These are phyloP conservation scores for Caenorhabditis sp. DNA, from an alignment of 2,888 invertebrate genomes.

Conservation along the genomic window DNA sequence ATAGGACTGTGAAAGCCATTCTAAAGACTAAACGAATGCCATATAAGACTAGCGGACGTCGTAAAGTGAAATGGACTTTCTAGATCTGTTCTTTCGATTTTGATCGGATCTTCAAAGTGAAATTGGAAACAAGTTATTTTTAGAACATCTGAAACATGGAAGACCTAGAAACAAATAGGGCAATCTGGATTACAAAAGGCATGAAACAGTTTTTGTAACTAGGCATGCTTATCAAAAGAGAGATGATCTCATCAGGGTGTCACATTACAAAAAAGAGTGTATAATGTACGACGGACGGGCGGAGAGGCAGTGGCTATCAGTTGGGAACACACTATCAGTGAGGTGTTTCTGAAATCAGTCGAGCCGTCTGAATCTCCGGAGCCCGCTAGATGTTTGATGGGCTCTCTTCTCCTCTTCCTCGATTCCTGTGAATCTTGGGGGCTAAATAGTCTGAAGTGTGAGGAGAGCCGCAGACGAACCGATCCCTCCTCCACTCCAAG, in stretches of 20 bases:
- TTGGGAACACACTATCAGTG: slow-evolving; percentile 57
- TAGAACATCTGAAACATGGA: not conserved
- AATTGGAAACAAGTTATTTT: not conserved
- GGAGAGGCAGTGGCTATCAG: slow-evolving; percentile 47
- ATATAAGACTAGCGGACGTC: not conserved
- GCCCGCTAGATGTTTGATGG: slow-evolving; percentile 15
- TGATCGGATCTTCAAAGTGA: not conserved
- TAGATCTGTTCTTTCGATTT: not conserved
- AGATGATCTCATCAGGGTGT: slow-evolving; percentile 41
- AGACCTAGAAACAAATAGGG: too few species aligned
- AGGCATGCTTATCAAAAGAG: slow-evolving; percentile 20
- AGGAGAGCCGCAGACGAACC: slow-evolving; percentile 33
- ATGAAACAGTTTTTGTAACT: slow-evolving; percentile 29
- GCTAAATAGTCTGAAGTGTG: slow-evolving; percentile 11
- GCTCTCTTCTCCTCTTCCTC: slow-evolving; percentile 7
- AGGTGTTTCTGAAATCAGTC: slow-evolving; percentile 62
- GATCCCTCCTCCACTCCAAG: slow-evolving; percentile 51
- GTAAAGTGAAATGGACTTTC: slow-evolving; percentile 1
- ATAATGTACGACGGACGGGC: slow-evolving; percentile 47
- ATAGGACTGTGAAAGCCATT: not conserved
- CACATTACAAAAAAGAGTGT: slow-evolving; percentile 60
- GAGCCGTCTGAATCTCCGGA: slow-evolving; percentile 36
- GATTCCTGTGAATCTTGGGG: slow-evolving; percentile 45
- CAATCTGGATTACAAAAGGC: too few species aligned
- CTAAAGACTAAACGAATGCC: not conserved